Evolutionary conservation across 2,797 vertebrate genomes (phyloP).

Genomic region (Falco berigora): DNA sequence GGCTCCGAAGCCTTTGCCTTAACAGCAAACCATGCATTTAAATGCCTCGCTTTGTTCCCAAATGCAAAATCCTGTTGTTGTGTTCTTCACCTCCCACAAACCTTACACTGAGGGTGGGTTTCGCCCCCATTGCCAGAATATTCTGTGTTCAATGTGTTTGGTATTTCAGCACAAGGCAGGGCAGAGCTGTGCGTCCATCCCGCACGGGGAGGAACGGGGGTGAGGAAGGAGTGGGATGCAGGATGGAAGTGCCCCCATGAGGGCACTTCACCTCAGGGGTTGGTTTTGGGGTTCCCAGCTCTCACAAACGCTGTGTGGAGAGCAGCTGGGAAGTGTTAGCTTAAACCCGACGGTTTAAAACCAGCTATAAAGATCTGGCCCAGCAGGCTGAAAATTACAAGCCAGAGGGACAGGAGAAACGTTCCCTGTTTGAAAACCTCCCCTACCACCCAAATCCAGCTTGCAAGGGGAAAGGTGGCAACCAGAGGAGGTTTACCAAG

Average conservation of each 20-base stretch:
- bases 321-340: neutral
- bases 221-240: too few relatives aligned
- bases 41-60: neutral
- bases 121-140: neutral
- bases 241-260: neutral
- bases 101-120: accelerated
- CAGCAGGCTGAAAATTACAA: neutral
- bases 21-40: neutral
- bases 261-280: neutral
- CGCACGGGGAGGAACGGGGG: neutral
- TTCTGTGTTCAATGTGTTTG: neutral
- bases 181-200: neutral
- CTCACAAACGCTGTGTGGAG: accelerated
- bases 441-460: neutral
- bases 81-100: neutral
- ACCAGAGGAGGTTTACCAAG: slow-evolving; percentile 78
- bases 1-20: neutral
- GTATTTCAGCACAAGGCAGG: neutral
- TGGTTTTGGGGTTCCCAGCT: neutral
- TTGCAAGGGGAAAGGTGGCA: accelerated
- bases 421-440: neutral
- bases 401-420: accelerated
- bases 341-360: neutral
- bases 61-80: neutral
- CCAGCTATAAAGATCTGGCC: too few relatives aligned